Evolutionary conservation across 2,888 invertebrate genomes (phyloP).

Genomic region (Plagiodera versicolora): DNA sequence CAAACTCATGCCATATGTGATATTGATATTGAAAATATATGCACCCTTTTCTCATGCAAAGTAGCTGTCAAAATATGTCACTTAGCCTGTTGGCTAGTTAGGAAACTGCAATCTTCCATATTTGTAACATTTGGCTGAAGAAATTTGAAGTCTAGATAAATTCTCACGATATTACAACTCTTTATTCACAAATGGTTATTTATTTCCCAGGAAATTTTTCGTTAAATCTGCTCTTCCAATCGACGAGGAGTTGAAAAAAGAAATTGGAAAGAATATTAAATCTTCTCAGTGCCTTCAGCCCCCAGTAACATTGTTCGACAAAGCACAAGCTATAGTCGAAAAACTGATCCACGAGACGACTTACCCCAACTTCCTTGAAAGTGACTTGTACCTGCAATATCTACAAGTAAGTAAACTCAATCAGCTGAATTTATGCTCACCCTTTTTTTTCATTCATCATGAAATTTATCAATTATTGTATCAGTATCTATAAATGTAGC

Average conservation of each 20-base stretch:
- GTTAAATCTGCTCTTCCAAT: conserved; percentile 63
- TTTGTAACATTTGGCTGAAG: no score
- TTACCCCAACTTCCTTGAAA: conserved; percentile 90
- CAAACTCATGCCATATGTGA: no score
- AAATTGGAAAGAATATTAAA: conserved; percentile 74
- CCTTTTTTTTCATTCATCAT: background rate
- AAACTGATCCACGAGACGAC: conserved; percentile 82
- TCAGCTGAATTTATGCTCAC: background rate
- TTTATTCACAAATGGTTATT: conserved; percentile 10
- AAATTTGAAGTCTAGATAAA: no score
- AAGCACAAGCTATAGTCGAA: conserved; percentile 69
- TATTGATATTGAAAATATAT: no score
- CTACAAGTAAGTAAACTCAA: conserved; percentile 66
- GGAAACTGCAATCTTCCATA: no score
- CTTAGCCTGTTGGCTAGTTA: no score
- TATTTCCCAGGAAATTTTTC: conserved; percentile 42
- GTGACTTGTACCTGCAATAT: conserved; percentile 87
- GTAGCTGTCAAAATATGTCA: no score
- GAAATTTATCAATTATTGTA: background rate
- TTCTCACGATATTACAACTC: no score
- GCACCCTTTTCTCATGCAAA: no score
- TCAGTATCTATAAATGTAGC: no score
- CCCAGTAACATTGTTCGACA: conserved; percentile 77
- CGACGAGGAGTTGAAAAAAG: conserved; percentile 77
- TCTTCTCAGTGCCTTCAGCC: conserved; percentile 66